phyloP scores from a whole-genome alignment of 2,113 vertebrate species.

The Rhinolophus sinicus region DNA sequence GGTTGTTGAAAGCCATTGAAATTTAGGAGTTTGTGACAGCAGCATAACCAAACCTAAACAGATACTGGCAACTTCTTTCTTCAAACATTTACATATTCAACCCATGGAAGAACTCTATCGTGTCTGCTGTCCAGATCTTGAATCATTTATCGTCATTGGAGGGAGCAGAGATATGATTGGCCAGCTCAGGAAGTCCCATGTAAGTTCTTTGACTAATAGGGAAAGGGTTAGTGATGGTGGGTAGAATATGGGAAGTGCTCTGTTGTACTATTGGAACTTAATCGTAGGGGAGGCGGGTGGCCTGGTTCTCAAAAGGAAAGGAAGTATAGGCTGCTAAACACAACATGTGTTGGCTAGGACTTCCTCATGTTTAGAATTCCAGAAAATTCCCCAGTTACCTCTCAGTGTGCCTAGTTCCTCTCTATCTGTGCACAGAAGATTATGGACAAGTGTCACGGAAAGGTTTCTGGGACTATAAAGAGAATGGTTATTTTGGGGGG shows the following conservation, averaged over 20 bases:
- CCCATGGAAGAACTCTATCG: neutral
- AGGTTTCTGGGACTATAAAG: neutral
- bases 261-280: neutral
- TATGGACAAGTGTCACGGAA: neutral
- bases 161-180: neutral
- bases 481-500: neutral
- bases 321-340: neutral
- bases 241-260: neutral
- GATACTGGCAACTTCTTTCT: neutral
- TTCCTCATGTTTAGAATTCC: neutral
- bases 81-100: neutral
- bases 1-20: neutral
- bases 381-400: neutral
- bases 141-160: neutral
- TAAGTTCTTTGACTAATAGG: neutral
- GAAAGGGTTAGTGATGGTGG: neutral
- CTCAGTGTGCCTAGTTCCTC: neutral
- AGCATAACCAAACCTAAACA: neutral
- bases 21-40: neutral
- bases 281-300: rapidly evolving
- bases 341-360: neutral
- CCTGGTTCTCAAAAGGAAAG: neutral
- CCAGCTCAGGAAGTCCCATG: neutral
- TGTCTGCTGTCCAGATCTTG: neutral
- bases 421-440: neutral